phyloP scores from a whole-genome alignment of 1,140 invertebrate genomes.

The Chironomus striatipennis region DNA sequence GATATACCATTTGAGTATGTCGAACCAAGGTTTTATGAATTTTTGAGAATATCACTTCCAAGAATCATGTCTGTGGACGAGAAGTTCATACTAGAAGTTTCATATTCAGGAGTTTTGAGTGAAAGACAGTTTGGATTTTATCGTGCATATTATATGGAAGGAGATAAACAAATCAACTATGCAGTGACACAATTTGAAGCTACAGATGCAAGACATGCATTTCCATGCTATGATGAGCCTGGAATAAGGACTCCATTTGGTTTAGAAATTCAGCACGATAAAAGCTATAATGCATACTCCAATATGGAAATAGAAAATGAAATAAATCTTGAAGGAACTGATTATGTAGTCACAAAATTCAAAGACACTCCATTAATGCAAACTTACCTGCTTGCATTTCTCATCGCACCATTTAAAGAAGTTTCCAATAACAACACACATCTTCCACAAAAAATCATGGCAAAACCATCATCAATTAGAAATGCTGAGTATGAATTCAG shows the following conservation, averaged over 20 bases:
- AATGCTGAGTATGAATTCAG: slow-evolving; percentile 30
- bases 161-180: neutral
- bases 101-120: neutral
- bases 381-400: slow-evolving; percentile 59
- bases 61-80: neutral
- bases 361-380: slow-evolving; percentile 53
- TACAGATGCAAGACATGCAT: neutral
- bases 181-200: neutral
- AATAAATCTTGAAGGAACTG: neutral
- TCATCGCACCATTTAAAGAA: slow-evolving; percentile 55
- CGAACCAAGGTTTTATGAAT: neutral
- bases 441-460: neutral
- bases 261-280: neutral
- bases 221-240: slow-evolving; percentile 72
- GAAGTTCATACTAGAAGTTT: neutral
- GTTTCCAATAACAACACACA: neutral
- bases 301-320: neutral
- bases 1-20: neutral
- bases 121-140: neutral
- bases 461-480: neutral
- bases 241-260: slow-evolving; percentile 48
- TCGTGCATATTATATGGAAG: neutral
- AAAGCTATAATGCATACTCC: neutral
- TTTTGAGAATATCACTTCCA: neutral
- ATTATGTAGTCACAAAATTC: neutral